Evolutionary conservation across 1,140 invertebrate genomes (phyloP), one percentile per base, ranked within the genome.

Genomic region (Phortica variegata): DNA sequence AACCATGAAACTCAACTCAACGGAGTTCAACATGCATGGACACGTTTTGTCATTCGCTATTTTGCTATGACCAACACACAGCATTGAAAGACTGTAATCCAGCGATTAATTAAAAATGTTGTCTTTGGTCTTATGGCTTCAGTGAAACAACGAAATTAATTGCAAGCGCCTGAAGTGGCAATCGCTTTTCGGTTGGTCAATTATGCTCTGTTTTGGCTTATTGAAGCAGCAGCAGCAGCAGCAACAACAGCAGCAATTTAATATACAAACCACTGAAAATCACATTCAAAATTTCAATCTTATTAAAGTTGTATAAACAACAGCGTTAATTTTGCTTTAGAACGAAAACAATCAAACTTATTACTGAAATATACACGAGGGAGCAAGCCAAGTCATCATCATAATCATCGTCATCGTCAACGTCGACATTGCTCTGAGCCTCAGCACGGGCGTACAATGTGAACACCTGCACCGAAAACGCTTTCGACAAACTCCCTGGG

Each of bases 71-170:
- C 23, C 5, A 10, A 26, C 23, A 26, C 5, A 26, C 23, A 10
- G 23, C 23, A 6, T 26, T n/a, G n/a, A n/a, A n/a, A n/a, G n/a
- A n/a, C 60, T 54, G 65, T 68, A 68, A 68, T 68, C 63, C 60
- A 57, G 52, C 63, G 63, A 68, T 68, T 68, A 68, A 68, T 68
- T 68, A 68, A 68, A 66, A 66, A 68, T 54, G 63, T 62, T 66
- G 63, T 63, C 63, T 51, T 49, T 58, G 31, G 44, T 31, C 53
- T 60, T 55, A 66, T 69, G 63, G 63, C 65, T 60, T 66, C 68
- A n/a, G n/a, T n/a, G n/a, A 63, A 66, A 57, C 68, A 66, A 69
- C 52, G 63, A 63, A 66, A 66, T 68, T 66, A 63, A 66, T 66
- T 68, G 63, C 60, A 49, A 47, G 36, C n/a, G n/a, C n/a, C 56